These are phyloP conservation scores for Drosophila meridiana DNA, from an alignment of 2,888 invertebrate genomes.

Conservation along the genomic window DNA sequence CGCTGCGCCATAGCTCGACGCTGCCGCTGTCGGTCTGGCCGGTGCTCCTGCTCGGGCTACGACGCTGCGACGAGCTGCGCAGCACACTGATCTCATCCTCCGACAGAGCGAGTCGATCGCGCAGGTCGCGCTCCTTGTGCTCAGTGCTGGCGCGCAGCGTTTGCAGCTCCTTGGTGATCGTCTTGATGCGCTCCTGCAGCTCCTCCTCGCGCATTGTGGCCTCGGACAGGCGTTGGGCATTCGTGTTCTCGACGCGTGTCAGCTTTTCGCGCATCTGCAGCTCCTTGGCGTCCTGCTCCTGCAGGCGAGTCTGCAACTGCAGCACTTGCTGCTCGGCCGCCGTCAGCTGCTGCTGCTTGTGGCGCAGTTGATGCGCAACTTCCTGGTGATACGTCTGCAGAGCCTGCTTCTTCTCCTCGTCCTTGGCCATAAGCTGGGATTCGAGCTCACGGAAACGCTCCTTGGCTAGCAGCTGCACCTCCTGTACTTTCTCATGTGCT, in stretches of 20 bases:
- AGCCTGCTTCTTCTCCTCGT: constrained; percentile 74
- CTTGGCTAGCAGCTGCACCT: constrained; percentile 79
- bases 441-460: constrained; percentile 80
- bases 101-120: constrained; percentile 82
- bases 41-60: constrained; percentile 47
- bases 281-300: constrained; percentile 71
- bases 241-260: constrained; percentile 71
- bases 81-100: constrained; percentile 83
- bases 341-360: constrained; percentile 84
- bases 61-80: constrained; percentile 64
- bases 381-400: constrained; percentile 75
- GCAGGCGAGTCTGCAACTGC: constrained; percentile 73
- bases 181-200: constrained; percentile 79
- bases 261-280: constrained; percentile 78
- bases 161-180: constrained; percentile 81
- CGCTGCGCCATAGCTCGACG: constrained; percentile 86
- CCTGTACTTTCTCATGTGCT: constrained; percentile 87
- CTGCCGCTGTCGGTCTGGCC: constrained; percentile 28
- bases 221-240: constrained; percentile 69
- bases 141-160: constrained; percentile 76
- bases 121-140: constrained; percentile 81
- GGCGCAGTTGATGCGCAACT: constrained; percentile 74
- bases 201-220: constrained; percentile 80
- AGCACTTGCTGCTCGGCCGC: constrained; percentile 83
- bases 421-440: constrained; percentile 75